These are phyloP conservation scores for Sorex araneus DNA, from an alignment of 2,113 vertebrate genomes.

Conservation along the genomic window DNA sequence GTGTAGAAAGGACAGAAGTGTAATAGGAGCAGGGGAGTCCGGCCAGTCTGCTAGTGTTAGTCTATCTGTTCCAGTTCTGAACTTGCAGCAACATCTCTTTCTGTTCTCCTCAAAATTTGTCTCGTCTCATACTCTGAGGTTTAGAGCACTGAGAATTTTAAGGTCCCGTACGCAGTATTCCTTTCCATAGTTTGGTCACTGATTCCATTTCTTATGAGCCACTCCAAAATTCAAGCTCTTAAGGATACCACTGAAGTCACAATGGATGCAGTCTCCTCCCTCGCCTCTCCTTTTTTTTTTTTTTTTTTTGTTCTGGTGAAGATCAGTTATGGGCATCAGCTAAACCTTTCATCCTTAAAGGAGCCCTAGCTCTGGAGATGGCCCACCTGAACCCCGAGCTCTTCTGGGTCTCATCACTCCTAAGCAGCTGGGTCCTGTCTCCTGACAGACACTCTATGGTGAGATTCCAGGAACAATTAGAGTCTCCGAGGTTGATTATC, in stretches of 20 bases:
- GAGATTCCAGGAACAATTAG: background rate
- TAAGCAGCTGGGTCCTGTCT: background rate
- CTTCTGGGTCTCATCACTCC: background rate
- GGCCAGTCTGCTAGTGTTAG: conserved; percentile 44
- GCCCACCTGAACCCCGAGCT: background rate
- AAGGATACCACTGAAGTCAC: conserved; percentile 18
- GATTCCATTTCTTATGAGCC: background rate
- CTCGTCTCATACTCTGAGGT: background rate
- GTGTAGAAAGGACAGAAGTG: conserved; percentile 62
- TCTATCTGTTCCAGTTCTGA: conserved; percentile 51
- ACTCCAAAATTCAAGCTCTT: conserved; percentile 28
- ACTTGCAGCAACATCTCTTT: background rate
- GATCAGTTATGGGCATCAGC: background rate
- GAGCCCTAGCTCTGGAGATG: background rate
- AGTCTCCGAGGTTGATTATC: background rate
- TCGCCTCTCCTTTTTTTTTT: too few relatives aligned
- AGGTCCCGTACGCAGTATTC: background rate
- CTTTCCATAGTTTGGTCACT: conserved; percentile 22
- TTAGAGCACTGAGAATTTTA: background rate
- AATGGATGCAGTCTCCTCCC: background rate
- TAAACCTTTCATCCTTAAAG: background rate
- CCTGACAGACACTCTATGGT: background rate
- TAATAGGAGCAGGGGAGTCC: conserved; percentile 53
- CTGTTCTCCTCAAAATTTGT: conserved; percentile 31
- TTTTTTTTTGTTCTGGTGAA: background rate